A percentile compares a stretch with the other conserved stretches of the same genome.
Evolutionary conservation across 2,113 vertebrate species (phyloP).

Genomic region (Oryzias celebensis): DNA sequence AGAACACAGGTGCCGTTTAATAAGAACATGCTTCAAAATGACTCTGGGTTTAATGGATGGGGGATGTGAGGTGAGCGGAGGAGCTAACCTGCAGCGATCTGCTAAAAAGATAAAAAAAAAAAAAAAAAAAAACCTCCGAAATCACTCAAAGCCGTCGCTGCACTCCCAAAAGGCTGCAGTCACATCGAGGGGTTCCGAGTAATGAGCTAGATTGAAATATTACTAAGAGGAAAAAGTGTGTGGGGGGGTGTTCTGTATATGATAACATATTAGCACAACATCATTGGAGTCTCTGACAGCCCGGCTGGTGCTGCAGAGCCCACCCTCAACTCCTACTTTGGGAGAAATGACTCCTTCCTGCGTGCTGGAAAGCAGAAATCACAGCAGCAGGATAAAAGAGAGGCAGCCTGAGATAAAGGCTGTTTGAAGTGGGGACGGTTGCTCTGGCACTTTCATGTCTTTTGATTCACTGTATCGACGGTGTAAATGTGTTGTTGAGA

Average conservation of each 20-base stretch:
- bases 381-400: conserved; percentile 22
- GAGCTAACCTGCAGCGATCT: conserved; percentile 62
- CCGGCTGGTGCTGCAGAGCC: conserved; percentile 45
- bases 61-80: conserved; percentile 62
- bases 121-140: conserved; percentile 7
- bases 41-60: conserved; percentile 63
- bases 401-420: conserved; percentile 39
- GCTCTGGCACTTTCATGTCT: conserved; percentile 53
- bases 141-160: conserved; percentile 61
- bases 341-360: conserved; percentile 23
- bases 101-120: conserved; percentile 63
- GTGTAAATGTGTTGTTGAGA: conserved; percentile 43
- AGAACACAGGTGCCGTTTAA: conserved; percentile 73
- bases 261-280: conserved; percentile 58
- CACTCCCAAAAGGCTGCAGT: conserved; percentile 55
- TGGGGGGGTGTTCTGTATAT: conserved; percentile 32
- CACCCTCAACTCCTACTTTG: conserved; percentile 31
- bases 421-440: conserved; percentile 39
- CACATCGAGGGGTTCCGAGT: conserved; percentile 44
- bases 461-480: conserved; percentile 51
- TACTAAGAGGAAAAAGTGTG: conserved; percentile 2
- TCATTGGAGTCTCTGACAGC: conserved; percentile 49
- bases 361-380: conserved; percentile 20
- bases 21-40: conserved; percentile 64
- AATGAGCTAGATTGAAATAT: conserved; percentile 61